These are phyloP conservation scores for Odocoileus hemionus DNA, from an alignment of 2,113 vertebrate species.

Conservation along the genomic window DNA sequence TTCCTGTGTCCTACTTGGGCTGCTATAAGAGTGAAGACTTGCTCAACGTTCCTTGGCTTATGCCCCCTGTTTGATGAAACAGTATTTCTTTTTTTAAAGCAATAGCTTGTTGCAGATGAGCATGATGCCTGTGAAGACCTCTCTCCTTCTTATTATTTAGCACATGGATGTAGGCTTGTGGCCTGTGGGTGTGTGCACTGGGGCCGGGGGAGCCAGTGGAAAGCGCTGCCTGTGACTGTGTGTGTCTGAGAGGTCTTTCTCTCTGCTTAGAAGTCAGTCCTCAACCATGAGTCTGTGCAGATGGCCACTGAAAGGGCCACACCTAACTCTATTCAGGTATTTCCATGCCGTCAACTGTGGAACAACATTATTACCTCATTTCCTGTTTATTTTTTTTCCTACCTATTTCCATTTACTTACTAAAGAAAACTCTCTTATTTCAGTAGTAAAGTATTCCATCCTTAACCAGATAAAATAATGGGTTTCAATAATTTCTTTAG, in stretches of 20 bases:
- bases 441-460: neutral
- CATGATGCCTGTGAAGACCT: neutral
- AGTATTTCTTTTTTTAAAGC: neutral
- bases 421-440: neutral
- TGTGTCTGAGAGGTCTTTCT: neutral
- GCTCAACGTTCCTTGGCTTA: neutral
- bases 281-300: neutral
- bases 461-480: neutral
- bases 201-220: neutral
- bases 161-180: neutral
- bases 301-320: neutral
- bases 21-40: neutral
- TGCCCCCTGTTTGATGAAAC: neutral
- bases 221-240: neutral
- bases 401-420: neutral
- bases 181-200: rapidly evolving
- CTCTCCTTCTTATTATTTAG: neutral
- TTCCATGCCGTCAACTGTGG: rapidly evolving
- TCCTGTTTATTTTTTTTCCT: neutral
- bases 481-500: neutral
- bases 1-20: neutral
- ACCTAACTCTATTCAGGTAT: neutral
- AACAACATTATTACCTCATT: neutral
- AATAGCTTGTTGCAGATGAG: neutral
- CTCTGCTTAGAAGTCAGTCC: neutral